Base-by-base conservation (phyloP, 2,888 invertebrate genomes). In the Pyrrhia umbra region DNA sequence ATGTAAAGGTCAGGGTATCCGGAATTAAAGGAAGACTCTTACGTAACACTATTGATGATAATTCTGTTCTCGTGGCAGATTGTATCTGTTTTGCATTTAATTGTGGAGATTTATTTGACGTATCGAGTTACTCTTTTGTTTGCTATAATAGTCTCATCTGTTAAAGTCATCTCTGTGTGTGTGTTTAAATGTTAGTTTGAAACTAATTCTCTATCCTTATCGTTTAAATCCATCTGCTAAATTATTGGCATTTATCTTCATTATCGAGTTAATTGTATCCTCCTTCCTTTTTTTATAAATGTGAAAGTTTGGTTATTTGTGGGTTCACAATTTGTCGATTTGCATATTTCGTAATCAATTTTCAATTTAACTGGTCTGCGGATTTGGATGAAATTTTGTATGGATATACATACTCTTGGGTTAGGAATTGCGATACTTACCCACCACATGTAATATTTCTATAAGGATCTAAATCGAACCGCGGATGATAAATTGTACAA, bases 1-100 rank as follows among this genome's bases (percentile, higher is more conserved):
- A 25, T 69, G 46, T 69, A 72, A 75, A 72, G 75, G 71, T 72
- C 71, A 75, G 18, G n/a, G 42, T 34, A 15, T 16, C 42, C 55
- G 46, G 64, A 75, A 51, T 72, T 49, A 56, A 39, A 50, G 20
- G 46, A 42, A 62, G 15, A n/a, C 20, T 9, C 25, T 72, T 75
- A 69, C 49, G 55, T 47, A 75, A 71, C 3, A 4, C n/a, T 18
- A n/a, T 25, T 43, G 23, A 55, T 63, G 27, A 43, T 47, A 55
- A 58, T 63, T 63, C 6, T 10, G 27, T 54, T 75, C 58, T 69
- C 64, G 42, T 20, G 21, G 21, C 40, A 54, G 68, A 74, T 70
- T 4, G 43, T 74, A 69, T 70, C 57, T 0, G 39, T 51, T 37
- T 39, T 57, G 42, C 51, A 69, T 73, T 15, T 58, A 73, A 37